These are phyloP conservation scores for Amphipoea lucens DNA, from an alignment of 2,888 invertebrate genomes.

Conservation along the genomic window DNA sequence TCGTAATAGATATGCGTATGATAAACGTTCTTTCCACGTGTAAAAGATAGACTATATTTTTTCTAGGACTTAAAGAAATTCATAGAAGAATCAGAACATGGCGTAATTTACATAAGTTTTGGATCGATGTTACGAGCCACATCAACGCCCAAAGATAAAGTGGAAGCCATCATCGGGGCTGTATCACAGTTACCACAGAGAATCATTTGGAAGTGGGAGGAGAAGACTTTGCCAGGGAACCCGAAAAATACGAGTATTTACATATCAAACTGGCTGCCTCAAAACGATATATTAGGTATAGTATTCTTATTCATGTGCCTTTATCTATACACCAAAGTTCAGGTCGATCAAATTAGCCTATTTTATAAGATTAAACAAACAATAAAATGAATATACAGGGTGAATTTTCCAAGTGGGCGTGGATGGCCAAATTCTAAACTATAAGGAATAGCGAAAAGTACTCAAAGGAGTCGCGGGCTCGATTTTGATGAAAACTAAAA, in stretches of 20 bases:
- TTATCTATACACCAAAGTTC: background rate
- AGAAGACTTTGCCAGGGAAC: conserved; percentile 89
- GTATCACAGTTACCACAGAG: conserved; percentile 91
- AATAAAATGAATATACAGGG: no score
- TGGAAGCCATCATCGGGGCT: conserved; percentile 91
- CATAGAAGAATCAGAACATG: conserved; percentile 91
- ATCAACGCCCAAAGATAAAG: conserved; percentile 90
- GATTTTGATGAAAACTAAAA: no score
- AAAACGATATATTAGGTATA: conserved; percentile 92
- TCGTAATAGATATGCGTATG: background rate
- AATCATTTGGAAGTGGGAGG: conserved; percentile 94
- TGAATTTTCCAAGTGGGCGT: no score
- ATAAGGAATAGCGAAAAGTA: no score
- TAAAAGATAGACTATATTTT: background rate
- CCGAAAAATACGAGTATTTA: conserved; percentile 89
- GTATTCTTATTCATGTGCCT: background rate
- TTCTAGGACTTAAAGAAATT: conserved; percentile 91
- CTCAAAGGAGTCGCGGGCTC: no score
- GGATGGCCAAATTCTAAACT: no score
- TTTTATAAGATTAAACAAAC: background rate
- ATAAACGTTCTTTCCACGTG: background rate
- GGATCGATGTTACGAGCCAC: conserved; percentile 93
- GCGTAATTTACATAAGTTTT: conserved; percentile 94
- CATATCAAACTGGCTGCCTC: conserved; percentile 92
- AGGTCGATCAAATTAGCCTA: background rate